A percentile compares a stretch with the other conserved stretches of the same genome.
phyloP scores from a whole-genome alignment of 2,113 vertebrate species.

The Hyaena hyaena region DNA sequence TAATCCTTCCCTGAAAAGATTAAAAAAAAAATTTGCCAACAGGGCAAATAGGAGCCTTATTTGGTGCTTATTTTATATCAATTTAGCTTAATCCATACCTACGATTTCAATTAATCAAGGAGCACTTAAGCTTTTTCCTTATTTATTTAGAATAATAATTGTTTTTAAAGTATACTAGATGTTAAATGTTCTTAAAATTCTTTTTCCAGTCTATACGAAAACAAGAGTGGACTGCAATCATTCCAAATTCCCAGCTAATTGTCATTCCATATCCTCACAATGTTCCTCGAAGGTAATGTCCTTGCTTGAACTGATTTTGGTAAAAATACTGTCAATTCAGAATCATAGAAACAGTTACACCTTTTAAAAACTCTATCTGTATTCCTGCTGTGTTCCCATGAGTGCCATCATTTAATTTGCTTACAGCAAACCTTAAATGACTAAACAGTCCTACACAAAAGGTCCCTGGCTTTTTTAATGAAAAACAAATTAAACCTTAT shows the following conservation, averaged over 20 bases:
- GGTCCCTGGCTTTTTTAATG: not conserved
- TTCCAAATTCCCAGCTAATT: slow-evolving; percentile 98
- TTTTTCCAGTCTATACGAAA: slow-evolving; percentile 89
- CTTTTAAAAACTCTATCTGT: not conserved
- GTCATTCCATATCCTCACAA: slow-evolving; percentile 96
- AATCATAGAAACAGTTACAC: slow-evolving; percentile 3
- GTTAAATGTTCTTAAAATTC: slow-evolving; percentile 63
- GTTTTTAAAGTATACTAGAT: not conserved
- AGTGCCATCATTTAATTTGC: slow-evolving; percentile 20
- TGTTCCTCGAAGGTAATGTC: slow-evolving; percentile 92
- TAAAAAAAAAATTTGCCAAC: not conserved
- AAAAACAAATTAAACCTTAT: slow-evolving; percentile 46
- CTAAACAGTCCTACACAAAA: not conserved
- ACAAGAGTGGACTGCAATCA: slow-evolving; percentile 98
- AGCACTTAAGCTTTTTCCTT: not conserved
- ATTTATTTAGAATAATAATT: slow-evolving; percentile 36
- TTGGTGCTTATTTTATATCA: not conserved
- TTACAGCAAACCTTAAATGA: slow-evolving; percentile 13
- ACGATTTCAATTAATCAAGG: not conserved
- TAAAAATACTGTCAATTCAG: slow-evolving; percentile 19
- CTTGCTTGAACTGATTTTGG: slow-evolving; percentile 44
- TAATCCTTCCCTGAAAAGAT: not conserved
- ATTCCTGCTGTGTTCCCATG: not conserved
- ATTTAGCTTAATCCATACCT: not conserved
- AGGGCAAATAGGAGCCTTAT: not conserved